Evolutionary conservation across 2,113 vertebrate genomes (phyloP).

Genomic region (Oceanites oceanicus): DNA sequence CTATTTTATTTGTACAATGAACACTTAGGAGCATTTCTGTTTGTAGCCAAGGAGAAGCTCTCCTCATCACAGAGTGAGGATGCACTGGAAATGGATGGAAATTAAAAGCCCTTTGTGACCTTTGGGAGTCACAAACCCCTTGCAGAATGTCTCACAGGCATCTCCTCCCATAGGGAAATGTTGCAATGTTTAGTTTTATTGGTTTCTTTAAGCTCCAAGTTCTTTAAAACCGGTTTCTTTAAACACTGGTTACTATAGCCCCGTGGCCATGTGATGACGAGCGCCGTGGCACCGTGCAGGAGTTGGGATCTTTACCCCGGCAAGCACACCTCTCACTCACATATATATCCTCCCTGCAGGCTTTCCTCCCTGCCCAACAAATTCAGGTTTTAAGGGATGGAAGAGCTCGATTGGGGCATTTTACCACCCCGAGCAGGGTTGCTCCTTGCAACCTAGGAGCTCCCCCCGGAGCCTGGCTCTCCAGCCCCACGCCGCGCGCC

Average conservation of each 20-base stretch:
- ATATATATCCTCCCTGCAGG: not conserved
- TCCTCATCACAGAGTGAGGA: not conserved
- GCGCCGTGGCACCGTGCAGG: rapidly evolving
- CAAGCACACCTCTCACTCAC: not conserved
- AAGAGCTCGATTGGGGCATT: not conserved
- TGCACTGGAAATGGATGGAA: not conserved
- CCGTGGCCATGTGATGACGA: not conserved
- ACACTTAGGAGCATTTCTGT: not conserved
- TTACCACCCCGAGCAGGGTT: not conserved
- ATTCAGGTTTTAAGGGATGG: not conserved
- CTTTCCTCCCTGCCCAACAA: not conserved
- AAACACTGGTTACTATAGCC: not conserved
- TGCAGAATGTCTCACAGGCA: not conserved
- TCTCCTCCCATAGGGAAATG: not conserved
- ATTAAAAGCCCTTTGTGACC: not conserved
- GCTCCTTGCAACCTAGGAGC: rapidly evolving
- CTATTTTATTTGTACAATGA: not conserved
- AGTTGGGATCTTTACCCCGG: not conserved
- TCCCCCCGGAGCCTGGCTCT: not conserved
- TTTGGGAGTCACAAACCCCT: not conserved
- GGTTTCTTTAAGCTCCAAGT: not conserved
- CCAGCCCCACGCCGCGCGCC: rapidly evolving
- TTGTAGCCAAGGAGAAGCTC: not conserved
- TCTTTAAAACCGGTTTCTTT: not conserved
- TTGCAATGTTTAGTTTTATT: not conserved